phyloP scores from a whole-genome alignment of 2,888 invertebrate genomes.

The Bedellia somnulentella region DNA sequence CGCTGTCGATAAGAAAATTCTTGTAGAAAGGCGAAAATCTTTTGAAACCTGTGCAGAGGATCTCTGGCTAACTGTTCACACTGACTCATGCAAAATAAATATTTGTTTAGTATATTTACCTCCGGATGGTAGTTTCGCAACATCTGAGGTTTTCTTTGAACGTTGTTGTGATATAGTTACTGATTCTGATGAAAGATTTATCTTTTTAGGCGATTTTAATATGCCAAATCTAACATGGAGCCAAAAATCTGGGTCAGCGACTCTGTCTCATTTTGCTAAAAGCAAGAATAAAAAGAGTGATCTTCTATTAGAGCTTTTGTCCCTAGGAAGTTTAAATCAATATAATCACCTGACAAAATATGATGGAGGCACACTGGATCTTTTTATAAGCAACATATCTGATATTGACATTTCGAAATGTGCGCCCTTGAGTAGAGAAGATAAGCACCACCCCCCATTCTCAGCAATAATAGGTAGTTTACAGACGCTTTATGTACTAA shows the following conservation, averaged over 20 bases:
- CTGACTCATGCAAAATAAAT: not conserved
- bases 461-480: too few species aligned
- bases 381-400: not conserved
- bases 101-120: slow-evolving; percentile 3
- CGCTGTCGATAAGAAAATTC: slow-evolving; percentile 2
- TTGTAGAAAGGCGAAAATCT: not conserved
- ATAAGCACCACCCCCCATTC: too few species aligned
- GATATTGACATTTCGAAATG: not conserved
- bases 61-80: slow-evolving; percentile 1
- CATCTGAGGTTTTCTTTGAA: not conserved
- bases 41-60: slow-evolving; percentile 2
- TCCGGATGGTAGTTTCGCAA: not conserved
- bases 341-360: slow-evolving; percentile 1
- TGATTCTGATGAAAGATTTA: not conserved
- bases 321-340: not conserved
- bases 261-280: too few species aligned
- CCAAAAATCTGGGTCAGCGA: not conserved
- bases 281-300: not conserved
- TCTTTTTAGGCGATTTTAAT: slow-evolving; percentile 4
- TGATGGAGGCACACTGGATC: not conserved
- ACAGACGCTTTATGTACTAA: too few species aligned
- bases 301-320: not conserved
- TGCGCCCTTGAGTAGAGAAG: not conserved
- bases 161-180: not conserved
- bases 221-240: slow-evolving; percentile 1